Evolutionary conservation across 2,888 invertebrate species (phyloP), one percentile per base, ranked within the genome.

Genomic region (Cerastis rubricosa): DNA sequence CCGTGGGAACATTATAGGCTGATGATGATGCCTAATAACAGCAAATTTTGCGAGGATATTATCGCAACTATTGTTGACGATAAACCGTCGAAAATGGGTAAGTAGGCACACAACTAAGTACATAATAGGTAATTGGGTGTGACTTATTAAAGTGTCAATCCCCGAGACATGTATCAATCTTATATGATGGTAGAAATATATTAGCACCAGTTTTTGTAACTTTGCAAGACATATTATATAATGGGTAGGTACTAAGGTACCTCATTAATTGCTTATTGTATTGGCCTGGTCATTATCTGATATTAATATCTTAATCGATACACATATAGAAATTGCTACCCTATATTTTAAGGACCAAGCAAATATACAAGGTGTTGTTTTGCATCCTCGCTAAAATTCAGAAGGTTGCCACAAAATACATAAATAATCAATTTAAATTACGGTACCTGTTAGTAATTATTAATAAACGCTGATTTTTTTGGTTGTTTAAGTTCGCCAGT

Each of bases 61-160:
- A 35, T 35, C 17, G 8, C 22, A 78, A 47, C 9, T 17, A 66
- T 19, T 64, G 5, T 51, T 29, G 2, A 51, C 0, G 2, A 45
- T 57, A 64, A 9, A 51, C 35, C 76, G 64, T 82, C 35, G 9
- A 49, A 64, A 81, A 49, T 81, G 19, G 19, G 6, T 80, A 81
- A 74, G 0, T 49, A 65, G 8, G 12, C 51, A 12, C 0, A 59
- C 3, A 6, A n/a, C 1, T n/a, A 71, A n/a, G 29, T 22, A 74
- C 1, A 7, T 47, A 68, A 67, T 64, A 49, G 25, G 22, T 71
- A 71, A 71, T 78, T 59, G n/a, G 7, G 35, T 74, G 54, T 57
- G 49, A 74, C 49, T 51, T 57, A 64, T 49, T 64, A 68, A 64
- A 40, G 40, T 73, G 79, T 80, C 63, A 67, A 63, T 80, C 43